These are phyloP conservation scores for Macropus fuliginosus DNA, from an alignment of 2,797 vertebrate species.

Conservation along the genomic window DNA sequence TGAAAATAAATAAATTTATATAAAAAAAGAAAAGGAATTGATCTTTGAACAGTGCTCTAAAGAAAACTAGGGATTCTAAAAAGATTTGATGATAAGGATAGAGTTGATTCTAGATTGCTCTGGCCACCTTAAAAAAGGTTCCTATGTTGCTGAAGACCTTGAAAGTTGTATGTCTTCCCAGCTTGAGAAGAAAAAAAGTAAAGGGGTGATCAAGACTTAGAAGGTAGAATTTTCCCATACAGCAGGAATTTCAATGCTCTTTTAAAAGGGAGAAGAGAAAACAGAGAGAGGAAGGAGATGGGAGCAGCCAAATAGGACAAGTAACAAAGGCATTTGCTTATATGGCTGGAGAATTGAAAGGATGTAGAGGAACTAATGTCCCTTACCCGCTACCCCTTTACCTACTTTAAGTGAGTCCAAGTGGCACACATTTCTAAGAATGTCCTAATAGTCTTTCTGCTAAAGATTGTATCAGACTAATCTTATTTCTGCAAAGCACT, in stretches of 20 bases:
- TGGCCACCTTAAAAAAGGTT: background rate
- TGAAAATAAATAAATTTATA: no score
- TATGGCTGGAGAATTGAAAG: background rate
- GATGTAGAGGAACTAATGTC: background rate
- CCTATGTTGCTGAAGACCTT: background rate
- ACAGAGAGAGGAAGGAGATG: background rate
- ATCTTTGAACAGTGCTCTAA: no score
- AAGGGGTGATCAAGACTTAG: background rate
- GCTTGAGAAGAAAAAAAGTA: background rate
- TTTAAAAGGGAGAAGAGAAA: background rate
- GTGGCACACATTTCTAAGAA: background rate
- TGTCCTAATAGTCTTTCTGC: background rate
- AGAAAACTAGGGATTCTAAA: background rate
- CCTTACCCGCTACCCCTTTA: background rate
- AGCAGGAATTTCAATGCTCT: background rate
- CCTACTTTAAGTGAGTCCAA: background rate
- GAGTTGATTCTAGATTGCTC: background rate
- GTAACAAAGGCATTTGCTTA: background rate
- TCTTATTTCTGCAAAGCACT: background rate
- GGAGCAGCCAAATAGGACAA: background rate
- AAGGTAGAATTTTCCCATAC: background rate
- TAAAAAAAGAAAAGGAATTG: no score
- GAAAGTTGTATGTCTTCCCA: background rate
- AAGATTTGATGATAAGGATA: background rate
- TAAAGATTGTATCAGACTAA: background rate